Conservation (phyloP, 2,113 vertebrate genomes). For the Ellobius talpinus region DNA sequence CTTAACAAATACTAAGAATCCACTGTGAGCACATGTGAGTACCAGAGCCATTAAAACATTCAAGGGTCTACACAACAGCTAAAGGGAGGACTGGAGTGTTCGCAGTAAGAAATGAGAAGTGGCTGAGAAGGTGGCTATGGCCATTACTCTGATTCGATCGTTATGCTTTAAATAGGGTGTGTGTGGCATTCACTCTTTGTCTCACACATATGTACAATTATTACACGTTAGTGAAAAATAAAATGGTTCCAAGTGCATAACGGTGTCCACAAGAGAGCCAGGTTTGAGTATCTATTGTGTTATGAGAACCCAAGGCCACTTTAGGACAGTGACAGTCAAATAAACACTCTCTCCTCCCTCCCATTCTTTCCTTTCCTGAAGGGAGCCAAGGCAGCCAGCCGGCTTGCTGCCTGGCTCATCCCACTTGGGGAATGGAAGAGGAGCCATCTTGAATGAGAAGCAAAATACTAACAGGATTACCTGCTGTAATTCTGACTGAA, state of each 20-base stretch:
- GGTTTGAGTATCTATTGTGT: neutral
- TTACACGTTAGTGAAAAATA: neutral
- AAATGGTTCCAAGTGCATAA: neutral
- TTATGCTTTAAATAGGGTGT: neutral
- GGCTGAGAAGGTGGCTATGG: neutral
- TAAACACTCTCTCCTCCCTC: neutral
- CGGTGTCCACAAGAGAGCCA: neutral
- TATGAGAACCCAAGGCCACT: neutral
- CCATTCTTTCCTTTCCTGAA: neutral
- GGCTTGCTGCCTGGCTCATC: neutral
- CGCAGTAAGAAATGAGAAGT: neutral
- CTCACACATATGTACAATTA: neutral
- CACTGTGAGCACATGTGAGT: neutral
- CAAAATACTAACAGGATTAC: slow-evolving; percentile 40
- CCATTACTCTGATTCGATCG: neutral
- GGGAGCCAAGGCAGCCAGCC: neutral
- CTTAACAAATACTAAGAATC: neutral
- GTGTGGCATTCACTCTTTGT: neutral
- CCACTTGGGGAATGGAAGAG: neutral
- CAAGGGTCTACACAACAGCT: neutral
- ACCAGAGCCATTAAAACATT: neutral
- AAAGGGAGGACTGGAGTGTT: neutral
- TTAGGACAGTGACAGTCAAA: slow-evolving; percentile 5
- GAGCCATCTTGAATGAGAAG: neutral
- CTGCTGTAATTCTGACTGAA: neutral